Conservation (phyloP, 2,888 invertebrate genomes). For the Drosophila formosana region DNA sequence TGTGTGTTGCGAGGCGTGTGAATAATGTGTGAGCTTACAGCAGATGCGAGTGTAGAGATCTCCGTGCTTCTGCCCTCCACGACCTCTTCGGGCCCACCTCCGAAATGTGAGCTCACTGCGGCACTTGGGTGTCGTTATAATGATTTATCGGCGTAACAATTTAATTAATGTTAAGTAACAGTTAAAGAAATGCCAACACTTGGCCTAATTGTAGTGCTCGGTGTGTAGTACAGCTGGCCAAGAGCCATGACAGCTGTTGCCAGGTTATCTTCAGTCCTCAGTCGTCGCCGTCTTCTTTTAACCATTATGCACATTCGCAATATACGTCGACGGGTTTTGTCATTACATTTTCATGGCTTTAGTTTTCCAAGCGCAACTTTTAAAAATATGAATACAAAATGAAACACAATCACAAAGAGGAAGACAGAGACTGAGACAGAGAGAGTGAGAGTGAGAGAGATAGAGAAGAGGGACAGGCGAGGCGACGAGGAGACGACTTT, state of each 20-base stretch:
- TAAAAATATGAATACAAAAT: conserved; percentile 73
- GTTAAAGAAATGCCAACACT: conserved; percentile 46
- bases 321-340: conserved; percentile 54
- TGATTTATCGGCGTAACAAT: conserved; percentile 74
- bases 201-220: conserved; percentile 43
- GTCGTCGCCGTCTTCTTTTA: conserved; percentile 9
- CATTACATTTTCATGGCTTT: conserved; percentile 72
- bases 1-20: conserved; percentile 76
- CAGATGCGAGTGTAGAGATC: conserved; percentile 2
- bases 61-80: not conserved
- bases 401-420: conserved; percentile 12
- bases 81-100: too few relatives aligned
- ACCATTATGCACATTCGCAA: conserved; percentile 59
- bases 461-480: not conserved
- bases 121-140: conserved; percentile 72
- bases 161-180: conserved; percentile 73
- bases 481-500: conserved; percentile 17
- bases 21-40: conserved; percentile 77
- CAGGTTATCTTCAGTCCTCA: conserved; percentile 9
- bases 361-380: conserved; percentile 60
- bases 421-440: not conserved
- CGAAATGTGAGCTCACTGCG: not conserved
- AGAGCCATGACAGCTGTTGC: conserved; percentile 34
- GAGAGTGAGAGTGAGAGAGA: not conserved
- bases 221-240: not conserved